These are phyloP conservation scores for Schizothorax lantsangensis DNA, from an alignment of 2,797 vertebrate genomes.

Conservation along the genomic window DNA sequence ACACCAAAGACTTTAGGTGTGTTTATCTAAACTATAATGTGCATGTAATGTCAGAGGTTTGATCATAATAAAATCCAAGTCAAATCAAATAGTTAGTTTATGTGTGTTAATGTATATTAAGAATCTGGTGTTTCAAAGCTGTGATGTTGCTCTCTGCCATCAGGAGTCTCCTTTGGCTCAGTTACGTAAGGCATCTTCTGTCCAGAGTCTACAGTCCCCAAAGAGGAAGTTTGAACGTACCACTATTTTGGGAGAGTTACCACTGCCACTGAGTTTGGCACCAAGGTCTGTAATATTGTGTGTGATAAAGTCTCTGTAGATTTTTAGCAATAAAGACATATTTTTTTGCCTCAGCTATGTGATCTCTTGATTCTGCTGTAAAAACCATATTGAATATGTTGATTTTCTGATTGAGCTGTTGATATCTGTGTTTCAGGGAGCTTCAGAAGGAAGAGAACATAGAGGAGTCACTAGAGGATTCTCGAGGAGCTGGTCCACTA, in stretches of 20 bases:
- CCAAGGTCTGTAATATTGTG: slow-evolving; percentile 73
- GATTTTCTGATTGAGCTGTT: neutral
- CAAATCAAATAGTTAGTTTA: neutral
- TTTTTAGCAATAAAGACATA: neutral
- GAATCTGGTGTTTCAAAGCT: slow-evolving; percentile 16
- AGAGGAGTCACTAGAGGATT: slow-evolving; percentile 81
- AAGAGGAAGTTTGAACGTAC: slow-evolving; percentile 86
- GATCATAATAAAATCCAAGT: neutral
- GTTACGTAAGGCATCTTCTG: slow-evolving; percentile 85
- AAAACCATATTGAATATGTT: neutral
- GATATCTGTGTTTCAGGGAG: slow-evolving; percentile 64
- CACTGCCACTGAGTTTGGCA: slow-evolving; percentile 68
- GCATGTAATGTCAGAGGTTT: neutral
- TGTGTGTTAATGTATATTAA: neutral
- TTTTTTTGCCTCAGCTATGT: neutral
- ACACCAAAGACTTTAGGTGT: neutral
- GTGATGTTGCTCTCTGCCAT: slow-evolving; percentile 69
- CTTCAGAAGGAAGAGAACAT: slow-evolving; percentile 80
- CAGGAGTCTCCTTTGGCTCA: slow-evolving; percentile 90
- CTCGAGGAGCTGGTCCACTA: slow-evolving; percentile 74
- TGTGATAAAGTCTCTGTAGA: neutral
- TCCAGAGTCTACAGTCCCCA: slow-evolving; percentile 84
- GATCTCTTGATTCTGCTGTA: neutral
- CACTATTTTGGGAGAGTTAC: slow-evolving; percentile 80
- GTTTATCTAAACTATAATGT: neutral